Percentiles rank a stretch among this genome's conserved stretches.
Conservation (phyloP, 1,140 invertebrate genomes). For the Brachionus sp. region DNA sequence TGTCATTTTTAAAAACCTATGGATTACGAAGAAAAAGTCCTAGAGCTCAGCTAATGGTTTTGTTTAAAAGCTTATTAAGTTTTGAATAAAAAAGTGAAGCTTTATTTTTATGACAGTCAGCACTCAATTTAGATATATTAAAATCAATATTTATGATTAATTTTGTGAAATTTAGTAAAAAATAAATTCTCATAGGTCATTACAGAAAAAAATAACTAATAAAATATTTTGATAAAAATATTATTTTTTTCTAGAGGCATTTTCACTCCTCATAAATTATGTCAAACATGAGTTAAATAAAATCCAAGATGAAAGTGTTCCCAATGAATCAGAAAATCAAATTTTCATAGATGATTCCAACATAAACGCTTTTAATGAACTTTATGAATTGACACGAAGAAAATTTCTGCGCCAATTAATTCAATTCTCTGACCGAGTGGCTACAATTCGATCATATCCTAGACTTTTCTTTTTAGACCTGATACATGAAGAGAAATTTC, state of each 20-base stretch:
- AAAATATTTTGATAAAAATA: not conserved
- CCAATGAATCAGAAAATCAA: not conserved
- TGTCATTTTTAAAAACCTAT: too few relatives aligned
- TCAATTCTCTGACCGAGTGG: conserved; percentile 50
- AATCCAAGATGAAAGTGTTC: not conserved
- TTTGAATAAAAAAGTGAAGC: too few relatives aligned
- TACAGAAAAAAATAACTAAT: not conserved
- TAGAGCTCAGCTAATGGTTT: too few relatives aligned
- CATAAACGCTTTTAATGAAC: conserved; percentile 49
- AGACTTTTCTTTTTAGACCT: conserved; percentile 28
- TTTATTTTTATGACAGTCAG: too few relatives aligned
- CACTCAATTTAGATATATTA: too few relatives aligned
- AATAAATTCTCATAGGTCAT: too few relatives aligned
- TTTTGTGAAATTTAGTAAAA: too few relatives aligned
- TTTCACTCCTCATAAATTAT: not conserved
- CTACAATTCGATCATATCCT: not conserved
- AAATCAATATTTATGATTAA: too few relatives aligned
- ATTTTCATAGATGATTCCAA: not conserved
- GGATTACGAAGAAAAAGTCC: too few relatives aligned
- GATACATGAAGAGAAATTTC: not conserved
- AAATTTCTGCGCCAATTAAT: conserved; percentile 53
- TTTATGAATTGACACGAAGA: conserved; percentile 55
- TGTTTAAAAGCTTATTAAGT: too few relatives aligned
- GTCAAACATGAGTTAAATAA: conserved; percentile 1
- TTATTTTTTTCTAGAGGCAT: not conserved